Conservation (phyloP, 1,140 invertebrate genomes). For the Diprion similis region DNA sequence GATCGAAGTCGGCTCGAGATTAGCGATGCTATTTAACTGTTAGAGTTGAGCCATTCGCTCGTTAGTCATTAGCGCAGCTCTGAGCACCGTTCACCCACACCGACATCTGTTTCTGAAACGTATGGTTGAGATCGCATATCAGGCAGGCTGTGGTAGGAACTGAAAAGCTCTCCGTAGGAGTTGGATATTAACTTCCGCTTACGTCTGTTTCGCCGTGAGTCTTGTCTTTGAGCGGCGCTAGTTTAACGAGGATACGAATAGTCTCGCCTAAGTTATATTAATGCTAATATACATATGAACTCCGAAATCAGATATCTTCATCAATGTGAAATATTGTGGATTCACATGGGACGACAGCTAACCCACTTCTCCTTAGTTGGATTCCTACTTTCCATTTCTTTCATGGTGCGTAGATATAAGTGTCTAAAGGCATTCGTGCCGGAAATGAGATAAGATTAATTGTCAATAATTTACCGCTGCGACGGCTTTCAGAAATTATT, state of each 20-base stretch:
- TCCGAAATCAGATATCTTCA: not conserved
- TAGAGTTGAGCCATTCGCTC: not conserved
- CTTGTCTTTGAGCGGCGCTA: not conserved
- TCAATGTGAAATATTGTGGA: not conserved
- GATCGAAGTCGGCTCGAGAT: not conserved
- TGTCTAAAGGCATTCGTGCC: no score
- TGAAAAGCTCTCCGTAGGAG: not conserved
- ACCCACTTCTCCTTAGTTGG: no score
- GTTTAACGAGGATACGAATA: not conserved
- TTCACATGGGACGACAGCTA: not conserved
- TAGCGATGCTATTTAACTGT: not conserved
- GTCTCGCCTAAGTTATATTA: not conserved
- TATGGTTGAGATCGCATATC: not conserved
- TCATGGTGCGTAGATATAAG: no score
- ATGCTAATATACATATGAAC: not conserved
- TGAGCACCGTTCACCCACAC: not conserved
- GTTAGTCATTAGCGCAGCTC: not conserved
- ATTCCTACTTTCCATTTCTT: no score
- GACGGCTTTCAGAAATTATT: no score
- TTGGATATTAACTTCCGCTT: conserved; percentile 5
- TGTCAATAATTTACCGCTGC: no score
- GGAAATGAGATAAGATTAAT: no score
- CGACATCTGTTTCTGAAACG: not conserved
- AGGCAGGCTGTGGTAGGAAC: not conserved
- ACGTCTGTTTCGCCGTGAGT: not conserved